A percentile compares a stretch with the other conserved stretches of the same genome.
These are phyloP conservation scores for Acrocyrtus sp. DNA, from an alignment of 2,888 invertebrate genomes.

Conservation along the genomic window DNA sequence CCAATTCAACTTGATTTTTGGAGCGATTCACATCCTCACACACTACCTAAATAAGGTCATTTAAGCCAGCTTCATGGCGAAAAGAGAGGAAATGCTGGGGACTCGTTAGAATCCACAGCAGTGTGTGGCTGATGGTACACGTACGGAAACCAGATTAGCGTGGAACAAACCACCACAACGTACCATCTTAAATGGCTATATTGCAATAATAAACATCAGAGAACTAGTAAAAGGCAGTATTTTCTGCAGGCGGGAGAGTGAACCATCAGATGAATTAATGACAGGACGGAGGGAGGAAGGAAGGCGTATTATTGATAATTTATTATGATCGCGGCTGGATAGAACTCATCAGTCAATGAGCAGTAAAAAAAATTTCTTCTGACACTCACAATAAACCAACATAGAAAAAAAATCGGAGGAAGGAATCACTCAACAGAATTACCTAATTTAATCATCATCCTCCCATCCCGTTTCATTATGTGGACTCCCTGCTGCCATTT, in stretches of 20 bases:
- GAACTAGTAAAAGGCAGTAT: neutral
- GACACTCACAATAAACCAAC: conserved; percentile 48
- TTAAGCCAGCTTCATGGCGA: neutral
- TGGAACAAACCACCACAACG: neutral
- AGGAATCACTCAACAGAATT: conserved; percentile 12
- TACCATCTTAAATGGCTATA: neutral
- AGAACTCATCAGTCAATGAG: conserved; percentile 18
- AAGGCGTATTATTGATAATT: conserved; percentile 38
- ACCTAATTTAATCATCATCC: conserved; percentile 41
- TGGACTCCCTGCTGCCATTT: too few species aligned
- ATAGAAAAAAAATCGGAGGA: conserved; percentile 12
- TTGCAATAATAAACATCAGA: neutral
- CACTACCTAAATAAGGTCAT: neutral
- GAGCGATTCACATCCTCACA: neutral
- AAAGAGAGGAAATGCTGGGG: neutral
- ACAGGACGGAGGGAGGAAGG: conserved; percentile 14
- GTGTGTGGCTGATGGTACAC: conserved; percentile 1
- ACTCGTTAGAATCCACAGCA: too few species aligned
- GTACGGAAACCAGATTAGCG: neutral
- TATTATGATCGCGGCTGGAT: conserved; percentile 33
- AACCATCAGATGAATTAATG: conserved; percentile 46
- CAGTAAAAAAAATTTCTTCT: conserved; percentile 37
- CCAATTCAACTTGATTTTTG: neutral
- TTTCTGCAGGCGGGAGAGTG: neutral
- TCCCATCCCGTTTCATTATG: conserved; percentile 7